Percentiles rank a stretch among this genome's conserved stretches.
Evolutionary conservation across 1,140 invertebrate species (phyloP).

Genomic region (Arion vulgaris): DNA sequence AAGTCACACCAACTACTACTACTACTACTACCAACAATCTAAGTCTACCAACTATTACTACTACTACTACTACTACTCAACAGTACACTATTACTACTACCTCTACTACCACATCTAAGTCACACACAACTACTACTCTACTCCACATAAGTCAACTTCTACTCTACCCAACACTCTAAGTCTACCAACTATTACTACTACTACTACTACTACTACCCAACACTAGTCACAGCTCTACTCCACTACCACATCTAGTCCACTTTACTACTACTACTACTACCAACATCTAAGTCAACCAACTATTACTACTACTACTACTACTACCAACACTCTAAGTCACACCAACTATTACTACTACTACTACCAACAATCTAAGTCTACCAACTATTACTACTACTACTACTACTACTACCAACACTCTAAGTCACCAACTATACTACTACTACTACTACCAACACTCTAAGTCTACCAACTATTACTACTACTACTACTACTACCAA

Average conservation of each 20-base stretch:
- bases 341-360: constrained; percentile 38
- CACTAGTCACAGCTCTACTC: too few relatives aligned
- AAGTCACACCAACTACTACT: too few relatives aligned
- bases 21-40: too few relatives aligned
- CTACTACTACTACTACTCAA: constrained; percentile 29
- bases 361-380: constrained; percentile 22
- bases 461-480: neutral
- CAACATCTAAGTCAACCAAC: too few relatives aligned
- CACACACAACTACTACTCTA: neutral
- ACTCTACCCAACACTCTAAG: constrained; percentile 18
- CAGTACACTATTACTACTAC: neutral
- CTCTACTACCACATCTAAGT: neutral
- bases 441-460: constrained; percentile 29
- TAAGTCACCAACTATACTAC: too few relatives aligned
- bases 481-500: constrained; percentile 3
- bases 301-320: too few relatives aligned
- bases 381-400: constrained; percentile 36
- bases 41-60: constrained; percentile 11
- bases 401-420: constrained; percentile 37
- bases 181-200: too few relatives aligned
- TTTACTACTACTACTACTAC: too few relatives aligned
- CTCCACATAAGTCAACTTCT: too few relatives aligned
- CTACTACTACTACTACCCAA: too few relatives aligned
- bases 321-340: too few relatives aligned
- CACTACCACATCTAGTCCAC: too few relatives aligned